These are phyloP conservation scores for Lagopus leucura DNA, from an alignment of 2,113 vertebrate species.

Conservation along the genomic window DNA sequence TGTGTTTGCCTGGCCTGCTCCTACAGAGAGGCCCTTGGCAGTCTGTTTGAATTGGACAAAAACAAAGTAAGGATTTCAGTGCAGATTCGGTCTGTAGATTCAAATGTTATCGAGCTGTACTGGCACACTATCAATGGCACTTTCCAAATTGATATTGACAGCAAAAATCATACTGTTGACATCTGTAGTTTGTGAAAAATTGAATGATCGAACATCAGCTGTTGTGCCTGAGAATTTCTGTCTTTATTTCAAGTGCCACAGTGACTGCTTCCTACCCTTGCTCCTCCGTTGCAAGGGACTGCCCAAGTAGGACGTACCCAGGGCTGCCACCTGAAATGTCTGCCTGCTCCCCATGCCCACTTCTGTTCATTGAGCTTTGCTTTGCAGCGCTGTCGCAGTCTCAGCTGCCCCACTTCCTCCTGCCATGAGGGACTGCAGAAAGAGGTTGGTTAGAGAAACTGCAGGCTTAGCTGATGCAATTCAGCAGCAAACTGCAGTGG, in stretches of 20 bases:
- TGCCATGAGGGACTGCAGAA: neutral
- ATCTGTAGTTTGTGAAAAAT: neutral
- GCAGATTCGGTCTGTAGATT: neutral
- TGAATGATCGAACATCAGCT: neutral
- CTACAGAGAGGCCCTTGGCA: neutral
- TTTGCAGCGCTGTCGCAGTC: neutral
- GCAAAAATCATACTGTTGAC: neutral
- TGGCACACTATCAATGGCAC: neutral
- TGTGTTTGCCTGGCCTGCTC: fast-evolving
- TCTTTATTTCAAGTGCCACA: neutral
- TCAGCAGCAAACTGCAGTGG: neutral
- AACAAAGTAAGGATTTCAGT: neutral
- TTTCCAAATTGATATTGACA: neutral
- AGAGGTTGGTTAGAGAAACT: neutral
- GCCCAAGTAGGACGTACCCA: neutral
- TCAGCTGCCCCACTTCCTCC: neutral
- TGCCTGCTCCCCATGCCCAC: neutral
- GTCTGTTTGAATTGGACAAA: neutral
- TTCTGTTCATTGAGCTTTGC: neutral
- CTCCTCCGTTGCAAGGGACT: fast-evolving
- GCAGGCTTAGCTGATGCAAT: neutral
- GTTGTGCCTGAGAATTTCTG: neutral
- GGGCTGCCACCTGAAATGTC: neutral
- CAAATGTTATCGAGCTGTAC: neutral
- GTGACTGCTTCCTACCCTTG: neutral